A percentile compares a stretch with the other conserved stretches of the same genome.
Conservation (phyloP, 2,888 invertebrate genomes). For the Thereva nobilitata region DNA sequence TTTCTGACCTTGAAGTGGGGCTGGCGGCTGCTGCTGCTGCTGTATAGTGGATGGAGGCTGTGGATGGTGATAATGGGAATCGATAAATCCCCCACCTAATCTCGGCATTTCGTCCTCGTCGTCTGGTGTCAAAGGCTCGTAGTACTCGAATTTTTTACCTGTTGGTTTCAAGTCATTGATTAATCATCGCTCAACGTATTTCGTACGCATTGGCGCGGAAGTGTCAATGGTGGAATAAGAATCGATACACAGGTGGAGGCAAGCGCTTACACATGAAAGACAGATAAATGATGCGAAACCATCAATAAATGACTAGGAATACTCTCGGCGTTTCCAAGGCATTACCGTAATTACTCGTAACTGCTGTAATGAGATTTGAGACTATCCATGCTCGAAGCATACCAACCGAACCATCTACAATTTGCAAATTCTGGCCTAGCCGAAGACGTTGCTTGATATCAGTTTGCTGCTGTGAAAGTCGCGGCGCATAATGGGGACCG, state of each 20-base stretch:
- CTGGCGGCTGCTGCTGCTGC: constrained; percentile 12
- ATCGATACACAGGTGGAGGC: neutral
- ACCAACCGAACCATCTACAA: too few species aligned
- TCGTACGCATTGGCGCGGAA: neutral
- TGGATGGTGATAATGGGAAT: constrained; percentile 1
- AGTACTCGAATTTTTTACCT: constrained; percentile 55
- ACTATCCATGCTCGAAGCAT: too few species aligned
- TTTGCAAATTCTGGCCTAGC: too few species aligned
- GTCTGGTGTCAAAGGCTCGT: constrained; percentile 55
- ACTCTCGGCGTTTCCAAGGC: too few species aligned
- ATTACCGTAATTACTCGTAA: constrained; percentile 13
- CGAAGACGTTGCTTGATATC: too few species aligned
- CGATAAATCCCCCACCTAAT: neutral
- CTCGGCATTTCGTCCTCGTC: constrained; percentile 43
- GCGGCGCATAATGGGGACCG: too few species aligned
- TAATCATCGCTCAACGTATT: neutral
- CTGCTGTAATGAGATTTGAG: constrained; percentile 9
- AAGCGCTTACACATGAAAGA: neutral
- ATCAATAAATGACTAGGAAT: neutral
- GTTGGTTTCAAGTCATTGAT: constrained; percentile 2
- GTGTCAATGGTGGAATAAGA: neutral
- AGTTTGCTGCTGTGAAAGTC: too few species aligned
- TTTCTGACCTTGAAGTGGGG: constrained; percentile 13
- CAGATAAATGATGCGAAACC: neutral
- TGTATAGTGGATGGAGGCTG: neutral